Percentiles rank a stretch among this genome's conserved stretches.
Evolutionary conservation across 53 echinoderm and acorn worm genomes (phyloP).

Genomic region (Glandiceps talaboti): DNA sequence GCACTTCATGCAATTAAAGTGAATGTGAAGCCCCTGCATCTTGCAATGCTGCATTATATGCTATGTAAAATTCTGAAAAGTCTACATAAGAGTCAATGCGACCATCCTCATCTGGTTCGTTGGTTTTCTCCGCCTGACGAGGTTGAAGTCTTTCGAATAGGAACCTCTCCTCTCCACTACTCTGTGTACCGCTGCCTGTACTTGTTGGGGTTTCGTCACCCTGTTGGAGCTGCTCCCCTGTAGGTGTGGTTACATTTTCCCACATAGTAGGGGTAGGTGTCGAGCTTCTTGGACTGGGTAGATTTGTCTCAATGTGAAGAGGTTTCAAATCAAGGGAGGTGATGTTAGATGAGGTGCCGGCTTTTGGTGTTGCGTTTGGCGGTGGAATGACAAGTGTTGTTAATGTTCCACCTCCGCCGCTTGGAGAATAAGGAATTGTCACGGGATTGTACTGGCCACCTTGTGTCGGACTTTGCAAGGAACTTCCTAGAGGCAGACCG

Average conservation of each 20-base stretch:
- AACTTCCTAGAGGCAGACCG: constrained; percentile 47
- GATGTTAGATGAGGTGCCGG: constrained; percentile 24
- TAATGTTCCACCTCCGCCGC: constrained; percentile 6
- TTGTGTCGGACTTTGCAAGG: constrained; percentile 10
- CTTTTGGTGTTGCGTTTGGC: neutral
- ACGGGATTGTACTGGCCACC: constrained; percentile 31
- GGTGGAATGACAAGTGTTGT: neutral
- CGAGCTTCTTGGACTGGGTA: neutral
- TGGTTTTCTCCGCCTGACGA: neutral
- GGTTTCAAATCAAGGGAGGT: constrained; percentile 16
- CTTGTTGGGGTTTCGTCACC: constrained; percentile 15
- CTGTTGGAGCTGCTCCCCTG: constrained; percentile 19
- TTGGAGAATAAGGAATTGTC: constrained; percentile 31
- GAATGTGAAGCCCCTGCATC: neutral
- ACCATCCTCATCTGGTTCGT: constrained; percentile 44
- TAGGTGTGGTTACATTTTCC: constrained; percentile 39
- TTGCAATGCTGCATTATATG: constrained; percentile 5
- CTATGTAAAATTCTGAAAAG: constrained; percentile 66
- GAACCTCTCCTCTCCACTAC: constrained; percentile 19
- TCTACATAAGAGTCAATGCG: constrained; percentile 76
- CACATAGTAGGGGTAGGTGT: neutral
- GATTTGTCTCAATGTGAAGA: constrained; percentile 23
- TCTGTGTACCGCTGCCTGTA: neutral
- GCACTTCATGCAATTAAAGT: neutral
- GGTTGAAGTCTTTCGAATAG: constrained; percentile 17